These are phyloP conservation scores for Orthonyx spaldingii DNA, from an alignment of 2,113 vertebrate species.

Conservation along the genomic window DNA sequence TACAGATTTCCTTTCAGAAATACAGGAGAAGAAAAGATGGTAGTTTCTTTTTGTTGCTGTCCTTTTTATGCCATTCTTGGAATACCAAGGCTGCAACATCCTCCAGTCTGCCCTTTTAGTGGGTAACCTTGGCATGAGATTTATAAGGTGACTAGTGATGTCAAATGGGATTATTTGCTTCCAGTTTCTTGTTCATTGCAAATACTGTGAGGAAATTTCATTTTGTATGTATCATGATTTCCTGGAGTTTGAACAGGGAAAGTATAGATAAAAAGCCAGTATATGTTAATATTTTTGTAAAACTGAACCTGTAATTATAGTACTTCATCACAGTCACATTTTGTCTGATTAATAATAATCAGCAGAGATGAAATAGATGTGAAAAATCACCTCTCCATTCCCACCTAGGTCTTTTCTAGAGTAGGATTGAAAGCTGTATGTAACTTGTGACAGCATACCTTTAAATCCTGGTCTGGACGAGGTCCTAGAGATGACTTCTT, in stretches of 20 bases:
- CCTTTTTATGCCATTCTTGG: background rate
- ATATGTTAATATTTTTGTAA: background rate
- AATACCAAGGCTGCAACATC: background rate
- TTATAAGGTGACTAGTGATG: background rate
- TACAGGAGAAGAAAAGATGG: background rate
- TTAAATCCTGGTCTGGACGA: slow-evolving; percentile 8
- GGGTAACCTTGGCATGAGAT: background rate
- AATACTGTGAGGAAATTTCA: background rate
- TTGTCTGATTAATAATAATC: background rate
- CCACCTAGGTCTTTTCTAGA: background rate
- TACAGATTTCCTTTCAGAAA: background rate
- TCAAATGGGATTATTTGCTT: background rate
- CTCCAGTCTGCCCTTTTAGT: background rate
- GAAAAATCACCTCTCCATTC: background rate
- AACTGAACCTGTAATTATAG: background rate
- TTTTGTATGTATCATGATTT: background rate
- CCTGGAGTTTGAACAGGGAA: background rate
- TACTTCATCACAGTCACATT: background rate
- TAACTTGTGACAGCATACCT: background rate
- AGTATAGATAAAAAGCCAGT: background rate
- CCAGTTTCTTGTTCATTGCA: background rate
- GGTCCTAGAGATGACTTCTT: background rate
- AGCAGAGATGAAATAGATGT: background rate
- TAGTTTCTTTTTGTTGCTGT: background rate
- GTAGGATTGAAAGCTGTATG: background rate